Percentiles rank a stretch among this genome's conserved stretches.
These are phyloP conservation scores for Buphagus erythrorhynchus DNA, from an alignment of 2,797 vertebrate species.

Conservation along the genomic window DNA sequence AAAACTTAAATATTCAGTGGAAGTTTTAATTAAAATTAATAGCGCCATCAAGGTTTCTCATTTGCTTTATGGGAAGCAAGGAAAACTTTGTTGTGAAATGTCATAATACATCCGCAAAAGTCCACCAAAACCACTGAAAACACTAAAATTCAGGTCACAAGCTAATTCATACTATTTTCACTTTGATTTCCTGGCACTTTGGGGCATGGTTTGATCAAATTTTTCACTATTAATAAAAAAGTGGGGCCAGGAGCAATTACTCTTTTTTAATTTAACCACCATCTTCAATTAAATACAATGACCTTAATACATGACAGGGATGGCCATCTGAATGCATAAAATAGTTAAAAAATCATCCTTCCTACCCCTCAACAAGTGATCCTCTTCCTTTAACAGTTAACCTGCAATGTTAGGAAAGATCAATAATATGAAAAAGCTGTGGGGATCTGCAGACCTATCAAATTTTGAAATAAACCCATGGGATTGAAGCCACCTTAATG, in stretches of 20 bases:
- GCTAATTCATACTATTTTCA: neutral
- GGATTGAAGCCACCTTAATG: neutral
- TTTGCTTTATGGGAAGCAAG: neutral
- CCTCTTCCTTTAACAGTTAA: neutral
- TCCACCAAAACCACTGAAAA: neutral
- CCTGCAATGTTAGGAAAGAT: neutral
- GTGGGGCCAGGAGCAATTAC: neutral
- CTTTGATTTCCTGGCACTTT: neutral
- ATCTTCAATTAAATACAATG: neutral
- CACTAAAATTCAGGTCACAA: neutral
- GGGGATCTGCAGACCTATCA: neutral
- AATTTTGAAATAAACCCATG: neutral
- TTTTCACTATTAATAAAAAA: constrained; percentile 1
- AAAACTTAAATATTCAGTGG: neutral
- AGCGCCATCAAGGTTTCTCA: neutral
- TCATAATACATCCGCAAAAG: neutral
- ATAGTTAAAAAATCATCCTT: neutral
- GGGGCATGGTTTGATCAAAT: neutral
- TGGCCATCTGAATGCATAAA: neutral
- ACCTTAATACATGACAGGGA: neutral
- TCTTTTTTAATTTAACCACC: neutral
- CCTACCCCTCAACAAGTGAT: neutral
- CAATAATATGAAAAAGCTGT: constrained; percentile 1
- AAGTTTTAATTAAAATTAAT: constrained; percentile 11
- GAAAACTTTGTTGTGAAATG: neutral